Conservation (phyloP, 2,113 vertebrate species). For the Cryptotis parvus region DNA sequence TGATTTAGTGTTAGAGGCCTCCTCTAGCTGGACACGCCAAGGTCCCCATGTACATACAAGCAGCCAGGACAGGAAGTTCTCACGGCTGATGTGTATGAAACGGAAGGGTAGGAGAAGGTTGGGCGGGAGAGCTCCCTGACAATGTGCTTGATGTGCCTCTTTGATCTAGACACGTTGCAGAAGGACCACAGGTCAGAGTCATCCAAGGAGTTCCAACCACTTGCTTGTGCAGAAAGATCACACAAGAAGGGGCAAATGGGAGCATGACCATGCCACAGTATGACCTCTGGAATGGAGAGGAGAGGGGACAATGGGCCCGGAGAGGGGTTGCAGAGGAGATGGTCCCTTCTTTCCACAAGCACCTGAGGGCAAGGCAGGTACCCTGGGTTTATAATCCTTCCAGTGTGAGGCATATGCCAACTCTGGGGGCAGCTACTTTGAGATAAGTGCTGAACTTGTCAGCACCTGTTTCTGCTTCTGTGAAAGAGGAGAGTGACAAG, state of each 20-base stretch:
- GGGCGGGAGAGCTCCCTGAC: not conserved
- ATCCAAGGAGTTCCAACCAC: not conserved
- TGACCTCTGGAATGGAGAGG: no score
- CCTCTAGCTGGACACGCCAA: not conserved
- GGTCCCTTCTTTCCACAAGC: not conserved
- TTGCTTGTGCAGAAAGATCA: constrained; percentile 16
- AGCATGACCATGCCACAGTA: no score
- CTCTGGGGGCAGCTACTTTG: not conserved
- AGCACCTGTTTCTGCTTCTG: not conserved
- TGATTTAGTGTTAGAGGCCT: not conserved
- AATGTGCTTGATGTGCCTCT: not conserved
- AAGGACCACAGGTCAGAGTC: not conserved
- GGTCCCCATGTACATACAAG: not conserved
- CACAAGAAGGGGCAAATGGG: not conserved
- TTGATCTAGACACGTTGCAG: not conserved
- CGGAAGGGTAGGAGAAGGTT: not conserved
- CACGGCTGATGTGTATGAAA: not conserved
- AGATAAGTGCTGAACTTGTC: not conserved
- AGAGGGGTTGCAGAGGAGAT: accelerated
- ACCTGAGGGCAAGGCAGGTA: not conserved
- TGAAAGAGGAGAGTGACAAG: not conserved
- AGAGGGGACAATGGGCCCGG: accelerated
- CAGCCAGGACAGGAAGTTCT: not conserved
- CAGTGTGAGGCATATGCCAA: not conserved
- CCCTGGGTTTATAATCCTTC: not conserved